Evolutionary conservation across 2,888 invertebrate species (phyloP), one percentile per base, ranked within the genome.

Genomic region (Ectemnius cavifrons): DNA sequence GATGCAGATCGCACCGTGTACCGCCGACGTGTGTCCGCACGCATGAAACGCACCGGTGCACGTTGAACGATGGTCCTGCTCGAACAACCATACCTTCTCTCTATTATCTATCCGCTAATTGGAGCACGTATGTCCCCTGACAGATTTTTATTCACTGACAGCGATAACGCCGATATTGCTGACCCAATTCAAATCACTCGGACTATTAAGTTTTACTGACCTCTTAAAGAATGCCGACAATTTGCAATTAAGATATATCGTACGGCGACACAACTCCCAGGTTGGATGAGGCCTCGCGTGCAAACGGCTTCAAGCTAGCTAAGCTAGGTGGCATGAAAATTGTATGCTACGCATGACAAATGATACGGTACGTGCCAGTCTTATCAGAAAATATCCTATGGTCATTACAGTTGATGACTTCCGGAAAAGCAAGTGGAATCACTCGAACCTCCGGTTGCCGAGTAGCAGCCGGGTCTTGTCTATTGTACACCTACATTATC

Each of bases 381-480:
- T 52, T 14, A 52, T 52, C 16, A 52, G n/a, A 52, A 52, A 52
- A 52, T 16, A 52, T 16, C 14, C 52, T 16, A 14, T 52, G 14
- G 52, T 52, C 52, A 16, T 52, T 52, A 52, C n/a, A 16, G 52
- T 16, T 52, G 52, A 52, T 52, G n/a, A 16, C 52, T 52, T 52
- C 52, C 52, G 52, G 52, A 52, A 52, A 52, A 52, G 52, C 52
- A 14, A 16, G n/a, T 52, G 52, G 16, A 52, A 52, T 16, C 52
- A 52, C 52, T 52, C 52, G n/a, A 16, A 52, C 52, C 14, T 14
- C 52, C 37, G 37, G 37, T 11, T 37, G 37, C 37, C 8, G 37
- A 6, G 11, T 37, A 37, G 6, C 37, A 37, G 3, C 37, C 1
- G 2, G 8, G 37, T 11, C 8, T 37, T 37, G 37, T 37, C 37